Base-by-base conservation (phyloP, 2,797 vertebrate species). In the Bufotes viridis region DNA sequence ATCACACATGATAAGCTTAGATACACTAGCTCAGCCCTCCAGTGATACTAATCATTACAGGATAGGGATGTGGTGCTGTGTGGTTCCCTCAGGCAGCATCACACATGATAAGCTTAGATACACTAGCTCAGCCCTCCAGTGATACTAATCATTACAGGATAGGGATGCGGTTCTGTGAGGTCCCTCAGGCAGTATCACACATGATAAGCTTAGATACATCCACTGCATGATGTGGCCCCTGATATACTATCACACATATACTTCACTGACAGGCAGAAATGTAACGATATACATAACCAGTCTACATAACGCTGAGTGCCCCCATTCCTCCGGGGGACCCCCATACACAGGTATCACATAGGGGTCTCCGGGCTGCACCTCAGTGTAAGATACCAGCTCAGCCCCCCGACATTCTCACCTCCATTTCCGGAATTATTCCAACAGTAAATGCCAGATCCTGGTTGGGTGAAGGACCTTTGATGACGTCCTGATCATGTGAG, bases 391-490 rank as follows among this genome's bases (percentile, higher is more conserved):
- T 22, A 12, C 14, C n/a, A 26, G 11, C 69, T 6, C 69, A n/a
- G 15, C 0, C 34, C 60, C 63, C 81, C 60, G 18, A 17, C 1
- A 74, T 22, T 26, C 88, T 89, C 79, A 89, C 88, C 88, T 89
- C 88, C 88, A 89, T 89, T 75, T 86, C 85, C 53, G 67, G 29
- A 75, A 53, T 11, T 29, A 17, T n/a, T 42, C 15, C 63, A 81
- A 29, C 55, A 55, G 1, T 24, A 78, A 15, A 22, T 49, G 20
- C 18, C 5, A 51, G 42, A 51, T 53, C 42, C 72, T 75, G 15
- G 34, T 10, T 22, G 17, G 42, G 18, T 51, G 72, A 51, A 75
- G 72, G 72, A 75, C 72, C 72, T 75, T 53, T n/a, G 72, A 22
- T 75, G 72, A 75, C 20, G 72, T 51, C 42, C n/a, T 2, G 42